These are phyloP conservation scores for Zoanthus gigantus DNA, from an alignment of 92 coral and sea anemone genomes.

Conservation along the genomic window DNA sequence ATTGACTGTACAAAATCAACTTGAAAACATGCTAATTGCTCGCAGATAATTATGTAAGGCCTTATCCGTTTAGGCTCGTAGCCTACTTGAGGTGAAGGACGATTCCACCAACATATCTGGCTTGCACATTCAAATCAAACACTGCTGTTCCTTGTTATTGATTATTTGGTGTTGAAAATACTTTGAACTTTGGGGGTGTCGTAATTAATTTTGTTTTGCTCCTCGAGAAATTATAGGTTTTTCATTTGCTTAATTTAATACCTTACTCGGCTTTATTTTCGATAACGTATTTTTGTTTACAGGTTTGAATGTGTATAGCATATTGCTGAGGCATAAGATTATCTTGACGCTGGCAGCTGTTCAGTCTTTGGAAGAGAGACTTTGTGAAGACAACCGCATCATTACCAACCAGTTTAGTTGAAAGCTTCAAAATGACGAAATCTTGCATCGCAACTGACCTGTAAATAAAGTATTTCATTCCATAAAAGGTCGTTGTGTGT, in stretches of 20 bases:
- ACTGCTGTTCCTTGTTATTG: too few relatives aligned
- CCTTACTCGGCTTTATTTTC: background rate
- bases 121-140: too few relatives aligned
- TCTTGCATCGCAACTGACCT: background rate
- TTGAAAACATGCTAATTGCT: too few relatives aligned
- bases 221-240: background rate
- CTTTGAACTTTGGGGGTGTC: too few relatives aligned
- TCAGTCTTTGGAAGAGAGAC: constrained; percentile 79
- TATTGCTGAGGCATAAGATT: constrained; percentile 80
- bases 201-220: too few relatives aligned
- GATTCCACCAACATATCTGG: too few relatives aligned
- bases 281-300: background rate
- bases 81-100: too few relatives aligned
- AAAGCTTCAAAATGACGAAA: background rate
- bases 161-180: too few relatives aligned
- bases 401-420: constrained; percentile 76
- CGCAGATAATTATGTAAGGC: too few relatives aligned
- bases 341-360: constrained; percentile 90
- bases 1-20: too few relatives aligned
- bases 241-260: background rate
- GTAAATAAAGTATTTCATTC: constrained; percentile 14
- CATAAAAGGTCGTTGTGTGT: background rate
- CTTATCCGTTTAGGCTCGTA: too few relatives aligned
- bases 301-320: constrained; percentile 91
- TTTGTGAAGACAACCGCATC: constrained; percentile 85